phyloP scores from a whole-genome alignment of 35 echinoderm and acorn worm genomes.

The Eucidaris tribuloides region DNA sequence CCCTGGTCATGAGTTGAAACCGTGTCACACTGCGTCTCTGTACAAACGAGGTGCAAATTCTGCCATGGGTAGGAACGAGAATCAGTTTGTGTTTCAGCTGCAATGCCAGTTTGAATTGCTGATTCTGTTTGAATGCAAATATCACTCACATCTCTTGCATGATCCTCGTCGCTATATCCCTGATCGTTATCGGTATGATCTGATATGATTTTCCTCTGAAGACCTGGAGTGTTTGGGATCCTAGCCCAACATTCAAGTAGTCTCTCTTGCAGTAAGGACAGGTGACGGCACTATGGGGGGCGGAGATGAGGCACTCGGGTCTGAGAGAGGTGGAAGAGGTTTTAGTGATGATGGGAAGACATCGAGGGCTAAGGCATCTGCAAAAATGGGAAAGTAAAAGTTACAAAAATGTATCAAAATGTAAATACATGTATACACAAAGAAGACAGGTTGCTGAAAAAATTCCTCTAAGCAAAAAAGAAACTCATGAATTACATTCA shows the following conservation, averaged over 20 bases:
- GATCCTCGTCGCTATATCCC: neutral
- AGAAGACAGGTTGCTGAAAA: no score
- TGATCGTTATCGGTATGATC: neutral
- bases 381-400: neutral
- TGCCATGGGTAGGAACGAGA: no score
- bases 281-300: neutral
- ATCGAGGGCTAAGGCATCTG: slow-evolving; percentile 21
- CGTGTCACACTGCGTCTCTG: no score
- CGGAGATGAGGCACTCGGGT: neutral
- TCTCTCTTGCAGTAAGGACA: neutral
- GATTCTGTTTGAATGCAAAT: no score
- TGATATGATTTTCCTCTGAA: neutral
- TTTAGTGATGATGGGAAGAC: neutral
- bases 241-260: neutral
- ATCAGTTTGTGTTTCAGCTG: no score
- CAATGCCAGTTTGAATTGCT: no score
- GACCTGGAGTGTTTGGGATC: neutral
- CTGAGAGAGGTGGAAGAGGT: neutral
- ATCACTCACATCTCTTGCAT: neutral
- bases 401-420: neutral
- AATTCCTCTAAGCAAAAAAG: no score
- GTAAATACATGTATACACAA: no score
- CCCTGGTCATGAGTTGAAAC: no score
- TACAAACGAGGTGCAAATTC: no score
- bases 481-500: no score